Base-by-base conservation (phyloP, 2,888 invertebrate genomes). In the Heliconius cydno region DNA sequence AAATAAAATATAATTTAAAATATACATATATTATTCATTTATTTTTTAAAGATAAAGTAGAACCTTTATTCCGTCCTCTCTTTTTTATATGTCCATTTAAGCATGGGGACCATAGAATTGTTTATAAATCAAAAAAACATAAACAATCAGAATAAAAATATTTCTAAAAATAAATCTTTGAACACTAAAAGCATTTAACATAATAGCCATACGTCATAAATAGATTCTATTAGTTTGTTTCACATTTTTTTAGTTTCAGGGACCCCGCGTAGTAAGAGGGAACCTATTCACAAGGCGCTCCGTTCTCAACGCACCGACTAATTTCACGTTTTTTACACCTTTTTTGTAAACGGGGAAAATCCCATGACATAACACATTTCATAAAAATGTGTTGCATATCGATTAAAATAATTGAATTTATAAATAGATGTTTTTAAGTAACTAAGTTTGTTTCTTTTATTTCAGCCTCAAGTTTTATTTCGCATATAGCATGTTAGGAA, bases 111-210 rank as follows among this genome's bases (percentile, higher is more conserved):
- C 3, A 52, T 22, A 52, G 22, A 60, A 7, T 9, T 57, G n/a
- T 60, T 57, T 60, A 30, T 57, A 73, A 72, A 72, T 72, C 28
- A 34, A 52, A 34, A 52, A 72, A 22, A 41, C 9, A 30, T 72
- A 30, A 13, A 71, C n/a, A 52, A 25, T 19, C 9, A 22, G 7
- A 22, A 52, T 60, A 34, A 46, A 41, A 28, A 72, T 22, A 57
- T 12, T 6, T 41, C 1, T 38, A 68, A 68, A 68, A 41, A 73
- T n/a, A 73, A 30, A 73, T 57, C 30, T 60, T 34, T 73, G 52
- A 46, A 71, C 10, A 34, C 12, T 68, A 68, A 41, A n/a, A 68
- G 68, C 38, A 65, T 28, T 68, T 41, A 68, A 38, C 10, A 38
- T n/a, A 68, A 68, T 4, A 41, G 38, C 25, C 38, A 41, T 41